Evolutionary conservation across 2,113 vertebrate species (phyloP).

Genomic region (Limnothrissa miodon): DNA sequence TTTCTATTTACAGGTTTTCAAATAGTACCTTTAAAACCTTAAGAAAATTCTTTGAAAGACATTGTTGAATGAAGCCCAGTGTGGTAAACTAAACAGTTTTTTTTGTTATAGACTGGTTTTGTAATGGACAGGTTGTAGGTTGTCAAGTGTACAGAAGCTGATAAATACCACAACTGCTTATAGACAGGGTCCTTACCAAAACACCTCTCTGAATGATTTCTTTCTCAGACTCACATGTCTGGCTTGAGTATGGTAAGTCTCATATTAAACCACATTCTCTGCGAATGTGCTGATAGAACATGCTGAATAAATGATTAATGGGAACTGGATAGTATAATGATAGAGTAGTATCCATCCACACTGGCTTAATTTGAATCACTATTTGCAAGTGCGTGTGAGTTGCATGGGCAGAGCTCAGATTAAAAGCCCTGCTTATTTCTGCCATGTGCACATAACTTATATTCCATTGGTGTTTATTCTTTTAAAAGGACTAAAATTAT

Average conservation of each 20-base stretch:
- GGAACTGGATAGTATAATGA: background rate
- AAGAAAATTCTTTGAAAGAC: no score
- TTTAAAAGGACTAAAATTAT: background rate
- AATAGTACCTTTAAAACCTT: no score
- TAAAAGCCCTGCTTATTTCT: background rate
- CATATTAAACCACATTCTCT: background rate
- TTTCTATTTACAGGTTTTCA: no score
- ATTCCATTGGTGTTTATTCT: background rate
- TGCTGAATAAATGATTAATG: background rate
- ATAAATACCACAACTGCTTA: no score
- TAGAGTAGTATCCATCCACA: background rate
- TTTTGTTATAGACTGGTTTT: no score
- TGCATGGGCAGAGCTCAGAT: background rate
- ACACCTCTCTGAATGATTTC: no score
- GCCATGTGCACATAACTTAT: background rate
- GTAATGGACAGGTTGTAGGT: no score
- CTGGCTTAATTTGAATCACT: background rate
- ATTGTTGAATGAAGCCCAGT: no score
- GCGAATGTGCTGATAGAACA: background rate
- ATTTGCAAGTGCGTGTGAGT: background rate
- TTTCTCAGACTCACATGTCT: background rate
- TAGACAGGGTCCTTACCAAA: no score
- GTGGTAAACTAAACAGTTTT: no score
- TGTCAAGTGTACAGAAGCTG: no score
- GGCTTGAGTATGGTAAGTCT: background rate